Evolutionary conservation across 2,888 invertebrate species (phyloP).

Genomic region (Phortica okadai): DNA sequence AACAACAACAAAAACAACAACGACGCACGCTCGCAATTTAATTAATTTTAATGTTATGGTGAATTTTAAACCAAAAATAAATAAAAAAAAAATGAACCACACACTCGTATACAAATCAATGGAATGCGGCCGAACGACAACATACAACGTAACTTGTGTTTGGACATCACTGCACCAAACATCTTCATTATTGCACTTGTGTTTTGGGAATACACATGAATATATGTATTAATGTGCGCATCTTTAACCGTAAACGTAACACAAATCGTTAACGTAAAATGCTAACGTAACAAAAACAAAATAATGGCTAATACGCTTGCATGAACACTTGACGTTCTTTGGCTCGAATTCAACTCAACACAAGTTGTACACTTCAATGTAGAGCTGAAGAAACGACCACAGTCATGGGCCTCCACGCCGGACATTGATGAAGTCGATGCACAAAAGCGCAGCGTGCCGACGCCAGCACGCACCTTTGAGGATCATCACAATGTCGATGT

Average conservation of each 20-base stretch:
- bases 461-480: conserved; percentile 57
- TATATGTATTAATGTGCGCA: neutral
- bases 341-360: conserved; percentile 32
- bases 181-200: neutral
- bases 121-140: neutral
- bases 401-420: conserved; percentile 90
- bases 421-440: conserved; percentile 81
- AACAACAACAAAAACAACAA: neutral
- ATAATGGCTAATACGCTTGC: conserved; percentile 40
- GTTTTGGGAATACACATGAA: neutral
- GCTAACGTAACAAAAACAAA: conserved; percentile 5
- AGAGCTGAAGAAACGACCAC: conserved; percentile 76
- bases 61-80: neutral
- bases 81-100: neutral
- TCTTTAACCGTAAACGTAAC: conserved; percentile 2
- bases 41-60: neutral
- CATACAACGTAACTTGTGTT: neutral
- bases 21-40: conserved; percentile 5
- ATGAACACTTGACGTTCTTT: conserved; percentile 36
- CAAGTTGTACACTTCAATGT: conserved; percentile 77
- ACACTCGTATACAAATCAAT: neutral
- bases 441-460: conserved; percentile 28
- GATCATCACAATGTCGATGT: conserved; percentile 79
- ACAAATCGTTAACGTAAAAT: neutral
- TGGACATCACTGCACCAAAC: neutral